A percentile compares a stretch with the other conserved stretches of the same genome.
Conservation (phyloP, 2,797 vertebrate species). For the Pipistrellus pygmaeus region DNA sequence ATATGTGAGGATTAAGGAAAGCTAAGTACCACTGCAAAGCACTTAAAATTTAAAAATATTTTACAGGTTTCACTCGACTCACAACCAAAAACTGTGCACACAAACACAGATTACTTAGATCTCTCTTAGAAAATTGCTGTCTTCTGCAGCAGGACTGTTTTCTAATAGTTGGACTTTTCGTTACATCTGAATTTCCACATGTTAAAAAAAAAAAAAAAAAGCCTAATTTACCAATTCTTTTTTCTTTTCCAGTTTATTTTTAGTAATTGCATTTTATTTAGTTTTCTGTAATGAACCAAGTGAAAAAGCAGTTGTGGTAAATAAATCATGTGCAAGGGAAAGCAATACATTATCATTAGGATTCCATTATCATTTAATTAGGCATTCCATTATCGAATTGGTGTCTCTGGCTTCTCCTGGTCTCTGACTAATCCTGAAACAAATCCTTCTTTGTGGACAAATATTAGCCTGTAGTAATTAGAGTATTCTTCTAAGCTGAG, state of each 20-base stretch:
- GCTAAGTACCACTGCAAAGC: not conserved
- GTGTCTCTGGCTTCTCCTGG: slow-evolving; percentile 85
- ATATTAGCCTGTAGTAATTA: slow-evolving; percentile 88
- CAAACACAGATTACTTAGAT: not conserved
- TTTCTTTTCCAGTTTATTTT: slow-evolving; percentile 76
- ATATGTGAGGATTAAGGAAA: not conserved
- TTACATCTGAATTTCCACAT: slow-evolving; percentile 38
- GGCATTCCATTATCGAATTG: slow-evolving; percentile 88
- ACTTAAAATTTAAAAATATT: slow-evolving; percentile 10
- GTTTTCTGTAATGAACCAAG: slow-evolving; percentile 83
- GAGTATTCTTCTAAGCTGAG: slow-evolving; percentile 80
- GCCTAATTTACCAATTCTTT: slow-evolving; percentile 73
- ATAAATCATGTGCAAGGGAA: slow-evolving; percentile 84
- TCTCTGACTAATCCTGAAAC: slow-evolving; percentile 87
- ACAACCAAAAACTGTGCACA: slow-evolving; percentile 13
- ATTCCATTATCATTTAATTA: slow-evolving; percentile 89
- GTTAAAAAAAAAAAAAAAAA: slow-evolving; percentile 61
- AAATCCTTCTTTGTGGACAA: slow-evolving; percentile 88
- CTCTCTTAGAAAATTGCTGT: not conserved
- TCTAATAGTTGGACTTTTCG: not conserved
- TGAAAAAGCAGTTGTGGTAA: slow-evolving; percentile 86
- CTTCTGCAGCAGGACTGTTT: not conserved
- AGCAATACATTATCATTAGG: slow-evolving; percentile 88
- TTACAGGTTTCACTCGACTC: slow-evolving; percentile 40
- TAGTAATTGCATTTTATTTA: slow-evolving; percentile 84